These are phyloP conservation scores for Apis cerana DNA, from an alignment of 1,140 invertebrate genomes.

Conservation along the genomic window DNA sequence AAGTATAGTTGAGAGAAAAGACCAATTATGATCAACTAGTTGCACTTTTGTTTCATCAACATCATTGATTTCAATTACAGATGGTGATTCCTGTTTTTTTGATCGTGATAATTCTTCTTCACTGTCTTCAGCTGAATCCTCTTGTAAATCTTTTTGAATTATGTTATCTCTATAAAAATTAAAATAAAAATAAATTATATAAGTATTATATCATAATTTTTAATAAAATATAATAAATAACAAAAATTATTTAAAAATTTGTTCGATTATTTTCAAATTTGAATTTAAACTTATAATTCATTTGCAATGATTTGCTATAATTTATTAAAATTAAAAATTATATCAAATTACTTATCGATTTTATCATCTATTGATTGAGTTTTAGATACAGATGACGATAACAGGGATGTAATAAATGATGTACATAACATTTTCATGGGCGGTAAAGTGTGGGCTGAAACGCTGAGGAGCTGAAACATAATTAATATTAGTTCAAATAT, in stretches of 20 bases:
- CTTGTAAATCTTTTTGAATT: background rate
- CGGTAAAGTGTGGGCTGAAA: conserved; percentile 81
- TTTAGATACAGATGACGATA: conserved; percentile 63
- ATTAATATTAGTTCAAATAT: conserved; percentile 27
- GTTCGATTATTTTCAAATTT: no score
- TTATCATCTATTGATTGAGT: conserved; percentile 49
- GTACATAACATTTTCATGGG: conserved; percentile 80
- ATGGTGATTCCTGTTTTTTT: background rate
- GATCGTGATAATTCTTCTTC: conserved; percentile 32
- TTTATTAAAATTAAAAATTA: background rate
- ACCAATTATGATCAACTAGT: conserved; percentile 70
- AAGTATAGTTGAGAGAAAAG: conserved; percentile 69
- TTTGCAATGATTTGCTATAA: background rate
- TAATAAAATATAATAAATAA: no score
- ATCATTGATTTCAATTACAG: conserved; percentile 27
- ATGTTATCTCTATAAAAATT: conserved; percentile 4
- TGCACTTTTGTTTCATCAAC: conserved; percentile 46
- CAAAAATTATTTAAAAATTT: no score
- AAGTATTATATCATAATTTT: background rate
- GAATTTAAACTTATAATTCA: background rate
- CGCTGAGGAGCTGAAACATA: conserved; percentile 80
- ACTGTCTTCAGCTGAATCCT: conserved; percentile 36
- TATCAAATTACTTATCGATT: conserved; percentile 23
- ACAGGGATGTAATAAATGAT: conserved; percentile 79
- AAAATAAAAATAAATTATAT: background rate